These are phyloP conservation scores for Atherinomorus stipes DNA, from an alignment of 2,113 vertebrate genomes.

Conservation along the genomic window DNA sequence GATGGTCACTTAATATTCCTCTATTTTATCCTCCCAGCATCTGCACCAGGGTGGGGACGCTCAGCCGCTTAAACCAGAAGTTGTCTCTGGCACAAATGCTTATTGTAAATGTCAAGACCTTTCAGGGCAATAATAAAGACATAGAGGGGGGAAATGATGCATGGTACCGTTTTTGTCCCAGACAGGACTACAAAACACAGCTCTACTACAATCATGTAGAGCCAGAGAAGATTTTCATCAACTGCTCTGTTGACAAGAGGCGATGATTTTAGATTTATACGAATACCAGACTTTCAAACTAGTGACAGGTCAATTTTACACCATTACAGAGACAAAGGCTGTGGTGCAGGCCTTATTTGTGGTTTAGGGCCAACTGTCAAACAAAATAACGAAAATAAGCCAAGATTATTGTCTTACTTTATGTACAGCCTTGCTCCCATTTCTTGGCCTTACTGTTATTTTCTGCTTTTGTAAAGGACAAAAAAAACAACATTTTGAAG, in stretches of 20 bases:
- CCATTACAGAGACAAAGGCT: constrained; percentile 58
- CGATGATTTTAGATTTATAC: constrained; percentile 74
- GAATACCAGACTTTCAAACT: constrained; percentile 71
- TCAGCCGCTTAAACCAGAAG: constrained; percentile 56
- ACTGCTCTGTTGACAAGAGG: constrained; percentile 53
- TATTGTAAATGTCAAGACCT: constrained; percentile 78
- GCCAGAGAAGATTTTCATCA: constrained; percentile 70
- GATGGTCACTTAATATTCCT: constrained; percentile 45
- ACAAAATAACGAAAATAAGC: constrained; percentile 63
- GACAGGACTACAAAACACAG: constrained; percentile 38
- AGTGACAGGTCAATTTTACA: constrained; percentile 78
- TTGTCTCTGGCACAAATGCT: constrained; percentile 65
- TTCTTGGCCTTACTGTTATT: constrained; percentile 14
- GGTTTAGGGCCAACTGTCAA: constrained; percentile 61
- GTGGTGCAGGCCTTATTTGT: constrained; percentile 41
- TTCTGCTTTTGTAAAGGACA: constrained; percentile 1
- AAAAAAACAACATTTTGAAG: constrained; percentile 14
- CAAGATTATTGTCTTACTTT: constrained; percentile 39
- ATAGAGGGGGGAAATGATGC: constrained; percentile 65
- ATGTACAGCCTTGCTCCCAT: constrained; percentile 11
- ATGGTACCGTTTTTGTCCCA: constrained; percentile 50
- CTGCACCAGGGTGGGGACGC: constrained; percentile 11
- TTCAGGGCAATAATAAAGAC: constrained; percentile 72
- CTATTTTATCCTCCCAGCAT: constrained; percentile 15
- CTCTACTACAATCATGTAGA: constrained; percentile 48